These are phyloP conservation scores for Apis mellifera DNA, from an alignment of 1,140 invertebrate species.

Conservation along the genomic window DNA sequence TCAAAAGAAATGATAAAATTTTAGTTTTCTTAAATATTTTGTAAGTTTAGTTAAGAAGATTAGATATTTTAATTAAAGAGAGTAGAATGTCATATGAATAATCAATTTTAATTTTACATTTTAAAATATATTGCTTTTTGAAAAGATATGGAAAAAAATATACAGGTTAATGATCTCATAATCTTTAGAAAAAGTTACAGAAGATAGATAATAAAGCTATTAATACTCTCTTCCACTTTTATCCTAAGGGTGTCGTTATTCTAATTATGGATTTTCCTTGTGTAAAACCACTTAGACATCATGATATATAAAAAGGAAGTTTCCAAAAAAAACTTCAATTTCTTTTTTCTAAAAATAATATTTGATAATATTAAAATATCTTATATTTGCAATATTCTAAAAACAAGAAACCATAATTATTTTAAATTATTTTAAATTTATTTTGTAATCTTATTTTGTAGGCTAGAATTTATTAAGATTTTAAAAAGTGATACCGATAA, in stretches of 20 bases:
- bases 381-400: neutral
- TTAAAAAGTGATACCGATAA: neutral
- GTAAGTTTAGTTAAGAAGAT: too few relatives aligned
- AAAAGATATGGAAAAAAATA: neutral
- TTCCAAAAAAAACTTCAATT: neutral
- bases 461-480: neutral
- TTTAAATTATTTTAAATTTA: neutral
- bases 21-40: too few relatives aligned
- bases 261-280: slow-evolving; percentile 13
- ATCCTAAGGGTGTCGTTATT: slow-evolving; percentile 31
- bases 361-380: neutral
- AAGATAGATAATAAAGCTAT: slow-evolving; percentile 33
- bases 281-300: neutral
- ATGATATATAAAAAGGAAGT: neutral
- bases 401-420: neutral
- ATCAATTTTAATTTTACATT: neutral
- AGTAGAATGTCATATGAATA: neutral
- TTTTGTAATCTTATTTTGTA: neutral
- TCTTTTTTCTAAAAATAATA: neutral
- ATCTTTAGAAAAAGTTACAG: slow-evolving; percentile 28
- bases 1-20: too few relatives aligned
- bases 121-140: neutral
- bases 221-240: slow-evolving; percentile 10
- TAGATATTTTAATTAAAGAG: too few relatives aligned
- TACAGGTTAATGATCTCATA: slow-evolving; percentile 17